Percentiles rank a stretch among this genome's conserved stretches.
phyloP scores from a whole-genome alignment of 2,888 invertebrate species.

The Clitarchus hookeri region DNA sequence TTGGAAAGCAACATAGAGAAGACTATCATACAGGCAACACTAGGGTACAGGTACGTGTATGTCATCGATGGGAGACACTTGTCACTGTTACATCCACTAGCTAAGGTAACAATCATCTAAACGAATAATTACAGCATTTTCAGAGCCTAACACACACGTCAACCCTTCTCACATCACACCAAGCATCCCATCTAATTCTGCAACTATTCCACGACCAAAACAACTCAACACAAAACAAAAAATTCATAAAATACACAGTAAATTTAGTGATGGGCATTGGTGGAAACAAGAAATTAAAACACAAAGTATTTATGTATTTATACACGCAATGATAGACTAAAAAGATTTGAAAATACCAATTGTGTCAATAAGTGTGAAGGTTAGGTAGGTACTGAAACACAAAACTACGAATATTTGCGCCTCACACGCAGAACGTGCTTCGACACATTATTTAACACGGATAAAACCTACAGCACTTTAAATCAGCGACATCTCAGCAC shows the following conservation, averaged over 20 bases:
- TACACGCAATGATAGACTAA: not conserved
- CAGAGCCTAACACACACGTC: not conserved
- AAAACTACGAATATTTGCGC: not conserved
- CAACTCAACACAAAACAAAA: slow-evolving; percentile 15
- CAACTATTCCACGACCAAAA: slow-evolving; percentile 21
- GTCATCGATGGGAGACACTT: not conserved
- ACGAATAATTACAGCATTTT: not conserved
- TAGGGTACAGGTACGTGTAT: not conserved
- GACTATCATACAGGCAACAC: not conserved
- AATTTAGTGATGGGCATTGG: slow-evolving; percentile 34
- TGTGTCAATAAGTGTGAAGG: not conserved
- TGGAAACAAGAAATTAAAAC: slow-evolving; percentile 31
- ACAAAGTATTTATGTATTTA: not conserved
- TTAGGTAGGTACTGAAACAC: not conserved
- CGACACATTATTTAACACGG: not conserved
- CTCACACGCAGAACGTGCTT: not conserved
- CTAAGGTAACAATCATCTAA: not conserved
- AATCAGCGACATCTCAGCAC: slow-evolving; percentile 30
- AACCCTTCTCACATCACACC: slow-evolving; percentile 8
- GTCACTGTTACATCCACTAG: slow-evolving; percentile 1
- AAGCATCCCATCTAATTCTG: slow-evolving; percentile 18
- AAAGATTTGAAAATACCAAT: not conserved
- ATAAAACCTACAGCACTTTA: slow-evolving; percentile 22
- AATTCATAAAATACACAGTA: slow-evolving; percentile 21
- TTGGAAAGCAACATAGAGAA: slow-evolving; percentile 11